These are phyloP conservation scores for Vireo griseus DNA, from an alignment of 2,797 vertebrate species.

Conservation along the genomic window DNA sequence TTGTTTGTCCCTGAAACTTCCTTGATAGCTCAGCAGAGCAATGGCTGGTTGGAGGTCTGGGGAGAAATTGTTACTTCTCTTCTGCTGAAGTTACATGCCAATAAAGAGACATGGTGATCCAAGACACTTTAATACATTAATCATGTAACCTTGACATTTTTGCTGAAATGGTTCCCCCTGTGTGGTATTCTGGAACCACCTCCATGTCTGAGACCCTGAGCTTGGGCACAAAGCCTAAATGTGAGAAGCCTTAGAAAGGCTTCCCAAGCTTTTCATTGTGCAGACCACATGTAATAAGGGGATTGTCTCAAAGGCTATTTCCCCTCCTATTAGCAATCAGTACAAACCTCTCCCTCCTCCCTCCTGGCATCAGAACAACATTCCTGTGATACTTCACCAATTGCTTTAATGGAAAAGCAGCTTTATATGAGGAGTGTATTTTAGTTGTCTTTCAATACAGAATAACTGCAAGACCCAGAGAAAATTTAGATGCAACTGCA, in stretches of 20 bases:
- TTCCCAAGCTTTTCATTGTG: slow-evolving; percentile 29
- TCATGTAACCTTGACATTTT: not conserved
- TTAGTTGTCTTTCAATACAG: not conserved
- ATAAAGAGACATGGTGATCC: not conserved
- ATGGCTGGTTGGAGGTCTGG: not conserved
- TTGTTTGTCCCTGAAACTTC: not conserved
- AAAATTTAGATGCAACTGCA: not conserved
- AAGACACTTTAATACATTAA: not conserved
- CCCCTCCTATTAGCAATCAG: slow-evolving; percentile 11
- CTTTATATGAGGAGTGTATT: not conserved
- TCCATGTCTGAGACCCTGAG: not conserved
- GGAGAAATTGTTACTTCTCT: not conserved
- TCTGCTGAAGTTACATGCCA: not conserved
- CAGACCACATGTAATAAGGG: slow-evolving; percentile 28
- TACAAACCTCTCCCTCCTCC: not conserved
- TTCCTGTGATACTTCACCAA: slow-evolving; percentile 52
- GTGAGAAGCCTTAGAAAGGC: not conserved
- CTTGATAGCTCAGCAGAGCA: not conserved
- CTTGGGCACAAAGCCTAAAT: slow-evolving; percentile 22
- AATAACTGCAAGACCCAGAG: not conserved
- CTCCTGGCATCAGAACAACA: slow-evolving; percentile 20
- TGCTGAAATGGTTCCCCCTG: not conserved
- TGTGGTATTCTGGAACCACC: not conserved
- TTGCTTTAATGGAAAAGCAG: slow-evolving; percentile 19
- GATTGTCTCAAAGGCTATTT: slow-evolving; percentile 6